Base-by-base conservation (phyloP, 2,113 vertebrate species). In the Sphaerodactylus townsendi region DNA sequence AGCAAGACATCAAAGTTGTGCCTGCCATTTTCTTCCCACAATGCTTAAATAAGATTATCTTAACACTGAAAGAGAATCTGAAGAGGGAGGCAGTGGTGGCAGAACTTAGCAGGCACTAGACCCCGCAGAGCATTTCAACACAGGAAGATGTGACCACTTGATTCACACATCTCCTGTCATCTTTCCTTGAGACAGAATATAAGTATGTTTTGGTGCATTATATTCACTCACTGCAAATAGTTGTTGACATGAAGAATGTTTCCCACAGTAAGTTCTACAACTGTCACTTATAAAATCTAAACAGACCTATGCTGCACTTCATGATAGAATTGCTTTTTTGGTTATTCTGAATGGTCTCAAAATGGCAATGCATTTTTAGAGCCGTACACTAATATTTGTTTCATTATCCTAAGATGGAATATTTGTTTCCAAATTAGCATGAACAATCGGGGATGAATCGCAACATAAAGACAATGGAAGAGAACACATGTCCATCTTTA, bases 351-450 rank as follows among this genome's bases (percentile, higher is more conserved):
- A 25, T 28, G 25, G n/a, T 44, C 41, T 48, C 50, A 74, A 62
- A 66, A 30, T 74, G 41, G 28, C 4, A 46, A n/a, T 79, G 59
- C 6, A 44, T 56, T 44, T 14, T 11, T 39, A 6, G 9, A 28
- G 10, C n/a, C 33, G 72, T 35, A 78, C 39, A 86, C n/a, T 7
- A 25, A 0, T 72, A 76, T 82, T 86, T 64, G 19, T 83, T 90
- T 35, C 77, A 2, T 56, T 75, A 2, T 48, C 14, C 7, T 33
- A 64, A 86, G 59, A 14, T 35, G 28, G 72, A 82, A 73, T 80
- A 69, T 76, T 82, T 92, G 8, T 82, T 93, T 89, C 70, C 1
- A 9, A 77, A 30, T 79, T 17, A 77, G 35, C 7, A 15, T 1
- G 69, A 76, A 89, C 79, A 37, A 66, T 14, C 33, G 19, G 9